A percentile compares a stretch with the other conserved stretches of the same genome.
Evolutionary conservation across 1,140 invertebrate species (phyloP).

Genomic region (Macrobrachium rosenbergii): DNA sequence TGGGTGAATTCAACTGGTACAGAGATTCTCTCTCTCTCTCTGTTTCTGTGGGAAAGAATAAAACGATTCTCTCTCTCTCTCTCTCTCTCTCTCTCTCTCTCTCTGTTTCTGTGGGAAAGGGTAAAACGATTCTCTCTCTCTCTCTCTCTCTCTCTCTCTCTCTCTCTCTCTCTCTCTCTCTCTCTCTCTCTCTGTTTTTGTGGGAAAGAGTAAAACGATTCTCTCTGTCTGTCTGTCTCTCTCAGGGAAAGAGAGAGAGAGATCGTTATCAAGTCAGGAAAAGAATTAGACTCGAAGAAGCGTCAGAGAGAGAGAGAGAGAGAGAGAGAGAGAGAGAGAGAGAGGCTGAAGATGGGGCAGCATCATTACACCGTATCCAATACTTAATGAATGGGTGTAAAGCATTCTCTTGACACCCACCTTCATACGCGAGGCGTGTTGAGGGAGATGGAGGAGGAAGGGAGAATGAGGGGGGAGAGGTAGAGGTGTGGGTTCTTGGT

Average conservation of each 20-base stretch:
- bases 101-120: not conserved
- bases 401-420: not conserved
- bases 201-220: not conserved
- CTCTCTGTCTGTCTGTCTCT: not conserved
- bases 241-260: not conserved
- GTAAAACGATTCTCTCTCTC: not conserved
- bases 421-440: not conserved
- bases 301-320: no score
- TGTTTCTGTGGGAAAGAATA: no score
- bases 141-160: constrained; percentile 14
- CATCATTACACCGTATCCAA: no score
- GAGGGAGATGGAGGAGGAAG: no score
- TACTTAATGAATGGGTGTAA: not conserved
- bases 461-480: no score
- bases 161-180: constrained; percentile 14
- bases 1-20: no score
- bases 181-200: not conserved
- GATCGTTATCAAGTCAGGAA: no score
- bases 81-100: constrained; percentile 17
- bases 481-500: no score
- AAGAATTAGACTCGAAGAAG: no score
- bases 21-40: constrained; percentile 1
- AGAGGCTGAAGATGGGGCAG: no score
- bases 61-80: not conserved
- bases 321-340: no score